Evolutionary conservation across 2,888 invertebrate species (phyloP), one percentile per base, ranked within the genome.

Genomic region (Leucoma salicis): DNA sequence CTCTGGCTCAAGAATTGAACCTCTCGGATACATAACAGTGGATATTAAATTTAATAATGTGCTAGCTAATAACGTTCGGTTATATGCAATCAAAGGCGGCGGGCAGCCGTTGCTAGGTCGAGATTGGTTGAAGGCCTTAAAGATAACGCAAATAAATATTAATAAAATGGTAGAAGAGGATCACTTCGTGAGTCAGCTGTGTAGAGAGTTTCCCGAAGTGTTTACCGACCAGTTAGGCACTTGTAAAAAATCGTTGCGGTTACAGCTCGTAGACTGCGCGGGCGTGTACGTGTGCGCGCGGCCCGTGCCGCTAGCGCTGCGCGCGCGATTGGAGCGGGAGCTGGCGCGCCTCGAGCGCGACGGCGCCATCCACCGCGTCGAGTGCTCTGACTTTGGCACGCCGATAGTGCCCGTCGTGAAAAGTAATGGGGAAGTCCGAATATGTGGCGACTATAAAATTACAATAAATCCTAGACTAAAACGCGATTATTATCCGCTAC

Each of bases 21-120:
- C 35, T n/a, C 15, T 35, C 3, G 27, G 35, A 11, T 35, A 35
- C 11, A 35, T 42, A 8, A 24, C 18, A 12, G 34, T 38, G 3
- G 2, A 15, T 10, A 21, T 40, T 21, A 12, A 12, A 11, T 31
- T 21, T 14, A 11, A 33, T 2, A 24, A 34, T 21, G 11, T 32
- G n/a, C 3, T 4, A 27, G 21, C 2, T 1, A 27, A 2, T 2
- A n/a, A 11, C n/a, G 21, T 57, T 11, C 34, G 31, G 4, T 27
- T 53, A 5, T 53, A 43, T 34, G 24, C 52, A 1, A 56, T 56
- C 16, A 39, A 36, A 12, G 34, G 33, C n/a, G 55, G 53, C 1
- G 42, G 39, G 2, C 5, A 15, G 45, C 0, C 49, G 51, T 1
- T 27, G 8, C 10, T 53, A 13, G 55, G 51, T 2, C 18, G 59